phyloP scores from a whole-genome alignment of 2,113 vertebrate genomes.

The Bothrops jararaca region DNA sequence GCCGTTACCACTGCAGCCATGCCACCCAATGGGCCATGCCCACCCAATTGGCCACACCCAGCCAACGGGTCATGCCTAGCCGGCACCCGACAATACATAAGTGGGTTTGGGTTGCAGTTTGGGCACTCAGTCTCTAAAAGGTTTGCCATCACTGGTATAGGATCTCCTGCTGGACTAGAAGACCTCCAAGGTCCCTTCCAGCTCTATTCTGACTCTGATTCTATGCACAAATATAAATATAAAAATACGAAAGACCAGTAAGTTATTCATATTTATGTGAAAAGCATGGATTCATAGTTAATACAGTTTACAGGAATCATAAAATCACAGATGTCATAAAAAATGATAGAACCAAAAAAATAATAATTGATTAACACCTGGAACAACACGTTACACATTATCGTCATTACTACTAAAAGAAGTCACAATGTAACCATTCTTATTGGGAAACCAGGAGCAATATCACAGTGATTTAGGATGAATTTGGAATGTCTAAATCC shows the following conservation, averaged over 20 bases:
- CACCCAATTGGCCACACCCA: no score
- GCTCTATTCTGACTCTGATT: background rate
- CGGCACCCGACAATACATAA: no score
- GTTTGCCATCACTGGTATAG: no score
- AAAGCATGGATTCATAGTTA: background rate
- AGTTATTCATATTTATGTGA: background rate
- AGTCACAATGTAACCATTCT: background rate
- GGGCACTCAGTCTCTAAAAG: no score
- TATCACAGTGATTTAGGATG: background rate
- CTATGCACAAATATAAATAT: background rate
- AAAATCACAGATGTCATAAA: background rate
- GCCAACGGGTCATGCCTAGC: no score
- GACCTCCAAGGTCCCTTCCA: no score
- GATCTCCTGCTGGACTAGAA: no score
- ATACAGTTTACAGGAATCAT: background rate
- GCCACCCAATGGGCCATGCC: no score
- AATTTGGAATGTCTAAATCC: background rate
- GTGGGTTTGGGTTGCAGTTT: no score
- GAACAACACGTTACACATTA: background rate
- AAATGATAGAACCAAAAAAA: background rate
- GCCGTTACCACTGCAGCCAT: no score
- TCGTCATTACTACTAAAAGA: background rate
- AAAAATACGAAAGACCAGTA: background rate
- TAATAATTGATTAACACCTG: background rate
- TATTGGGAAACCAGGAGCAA: background rate